Evolutionary conservation across 2,113 vertebrate species (phyloP), one percentile per base, ranked within the genome.

Genomic region (Tachysurus vachellii): DNA sequence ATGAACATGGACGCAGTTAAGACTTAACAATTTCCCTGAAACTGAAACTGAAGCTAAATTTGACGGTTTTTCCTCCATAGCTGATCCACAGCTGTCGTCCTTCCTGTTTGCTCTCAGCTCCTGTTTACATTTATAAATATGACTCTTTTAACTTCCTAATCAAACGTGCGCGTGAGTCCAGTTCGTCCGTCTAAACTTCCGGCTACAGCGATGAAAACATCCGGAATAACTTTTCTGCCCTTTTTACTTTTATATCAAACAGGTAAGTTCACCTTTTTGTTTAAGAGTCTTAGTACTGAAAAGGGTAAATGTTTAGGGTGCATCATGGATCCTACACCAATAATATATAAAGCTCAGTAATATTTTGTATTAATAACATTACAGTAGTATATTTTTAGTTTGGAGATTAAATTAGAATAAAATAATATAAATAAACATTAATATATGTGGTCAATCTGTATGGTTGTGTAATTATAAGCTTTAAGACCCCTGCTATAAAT

Each of bases 171-270:
- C 19, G 56, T 31, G 79, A 42, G 2, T 61, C 79, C 56, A 10
- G 59, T 31, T 42, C 56, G 28, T 6, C 28, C 31, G 17, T 14
- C 56, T 42, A 36, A 36, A 80, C 79, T 23, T 61, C 76, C 53
- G 53, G n/a, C 16, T 31, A 1, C 31, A 10, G 56, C 79, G 17
- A 80, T 59, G 56, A 59, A 42, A 42, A 42, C 13, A 36, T 21
- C 17, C 56, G 56, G 54, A 59, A 42, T 59, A 23, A 80, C 79
- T 23, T 59, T 80, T 23, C 56, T 80, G 31, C 31, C 42, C 56
- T 80, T 80, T 42, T 59, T 80, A 23, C 79, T 80, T 26, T 59
- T 80, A 13, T 80, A 23, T 26, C 79, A 80, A 3, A 42, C 28
- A 80, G 79, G 79, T 80, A 5, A 80, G 79, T 42, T 77, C 26